Percentiles rank a stretch among this genome's conserved stretches.
Evolutionary conservation across 2,113 vertebrate genomes (phyloP).

Genomic region (Nanger granti): DNA sequence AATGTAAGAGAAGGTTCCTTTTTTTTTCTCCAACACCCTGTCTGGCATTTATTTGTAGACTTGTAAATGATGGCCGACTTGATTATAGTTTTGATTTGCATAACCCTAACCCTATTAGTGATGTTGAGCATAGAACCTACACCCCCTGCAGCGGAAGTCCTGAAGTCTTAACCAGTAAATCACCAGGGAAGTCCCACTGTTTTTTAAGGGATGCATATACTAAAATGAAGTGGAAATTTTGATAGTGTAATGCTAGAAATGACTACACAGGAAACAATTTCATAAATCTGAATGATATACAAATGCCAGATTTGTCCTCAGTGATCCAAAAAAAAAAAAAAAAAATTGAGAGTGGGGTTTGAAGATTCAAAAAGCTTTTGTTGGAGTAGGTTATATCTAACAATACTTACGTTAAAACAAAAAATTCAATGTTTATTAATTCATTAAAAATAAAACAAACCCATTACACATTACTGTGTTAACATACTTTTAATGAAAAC

Average conservation of each 20-base stretch:
- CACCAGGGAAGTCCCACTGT: not conserved
- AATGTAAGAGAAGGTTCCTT: not conserved
- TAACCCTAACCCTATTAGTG: not conserved
- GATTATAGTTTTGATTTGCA: not conserved
- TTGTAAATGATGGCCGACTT: not conserved
- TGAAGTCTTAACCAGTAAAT: not conserved
- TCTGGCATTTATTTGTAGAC: not conserved
- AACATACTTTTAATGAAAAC: not conserved
- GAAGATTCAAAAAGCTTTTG: not conserved
- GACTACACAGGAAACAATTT: not conserved
- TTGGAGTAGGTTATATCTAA: not conserved
- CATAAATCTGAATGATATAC: not conserved
- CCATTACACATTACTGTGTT: not conserved
- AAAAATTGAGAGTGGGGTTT: not conserved
- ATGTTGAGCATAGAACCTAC: not conserved
- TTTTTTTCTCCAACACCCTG: not conserved
- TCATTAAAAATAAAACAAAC: conserved; percentile 13
- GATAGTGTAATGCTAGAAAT: not conserved
- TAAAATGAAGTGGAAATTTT: not conserved
- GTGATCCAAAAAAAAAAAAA: no score
- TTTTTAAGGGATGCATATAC: not conserved
- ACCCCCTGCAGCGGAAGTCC: not conserved
- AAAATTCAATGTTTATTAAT: not conserved
- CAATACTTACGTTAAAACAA: not conserved
- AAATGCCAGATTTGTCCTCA: not conserved